These are phyloP conservation scores for Pristiophorus japonicus DNA, from an alignment of 2,113 vertebrate genomes.

Conservation along the genomic window DNA sequence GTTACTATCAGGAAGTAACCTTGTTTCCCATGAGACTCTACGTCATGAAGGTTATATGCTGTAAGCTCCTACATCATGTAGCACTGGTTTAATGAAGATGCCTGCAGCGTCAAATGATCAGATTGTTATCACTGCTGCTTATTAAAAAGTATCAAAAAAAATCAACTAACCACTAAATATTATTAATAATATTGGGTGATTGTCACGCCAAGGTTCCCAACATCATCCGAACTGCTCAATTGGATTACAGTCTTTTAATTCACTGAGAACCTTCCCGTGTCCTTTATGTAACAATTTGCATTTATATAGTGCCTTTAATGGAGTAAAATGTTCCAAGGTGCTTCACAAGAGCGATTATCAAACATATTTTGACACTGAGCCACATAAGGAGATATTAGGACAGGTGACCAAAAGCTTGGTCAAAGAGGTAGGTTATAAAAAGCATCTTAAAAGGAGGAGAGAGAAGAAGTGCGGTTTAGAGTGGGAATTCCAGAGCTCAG, in stretches of 20 bases:
- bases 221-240: background rate
- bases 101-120: background rate
- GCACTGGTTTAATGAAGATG: background rate
- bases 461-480: background rate
- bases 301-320: background rate
- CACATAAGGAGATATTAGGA: background rate
- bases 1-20: background rate
- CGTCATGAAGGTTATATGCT: background rate
- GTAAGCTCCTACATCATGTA: background rate
- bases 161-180: background rate
- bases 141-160: background rate
- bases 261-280: background rate
- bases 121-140: background rate
- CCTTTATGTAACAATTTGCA: background rate
- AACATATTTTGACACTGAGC: background rate
- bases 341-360: background rate
- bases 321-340: background rate
- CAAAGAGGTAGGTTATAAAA: background rate
- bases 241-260: background rate
- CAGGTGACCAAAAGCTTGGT: background rate
- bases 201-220: background rate
- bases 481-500: background rate
- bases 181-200: background rate
- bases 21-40: background rate
- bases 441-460: background rate